Conservation (phyloP, 1,140 invertebrate genomes). For the Lineus longissimus region DNA sequence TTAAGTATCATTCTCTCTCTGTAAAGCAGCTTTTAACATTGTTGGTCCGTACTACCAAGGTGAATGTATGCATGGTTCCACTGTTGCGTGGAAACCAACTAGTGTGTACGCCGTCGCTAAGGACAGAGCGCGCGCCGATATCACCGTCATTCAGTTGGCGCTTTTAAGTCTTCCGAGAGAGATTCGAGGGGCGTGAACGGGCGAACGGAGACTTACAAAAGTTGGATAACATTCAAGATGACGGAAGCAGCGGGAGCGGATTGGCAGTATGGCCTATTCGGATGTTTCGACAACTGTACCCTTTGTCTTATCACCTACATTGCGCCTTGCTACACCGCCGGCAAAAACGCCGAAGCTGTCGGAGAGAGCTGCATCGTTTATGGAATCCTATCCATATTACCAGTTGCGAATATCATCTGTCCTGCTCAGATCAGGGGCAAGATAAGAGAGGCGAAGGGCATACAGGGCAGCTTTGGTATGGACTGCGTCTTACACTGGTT, state of each 20-base stretch:
- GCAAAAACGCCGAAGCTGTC: slow-evolving; percentile 40
- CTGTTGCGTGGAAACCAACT: no score
- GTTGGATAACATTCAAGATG: slow-evolving; percentile 21
- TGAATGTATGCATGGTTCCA: no score
- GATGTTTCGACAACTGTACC: slow-evolving; percentile 38
- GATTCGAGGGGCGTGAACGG: no score
- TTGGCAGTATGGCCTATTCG: slow-evolving; percentile 36
- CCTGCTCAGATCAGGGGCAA: slow-evolving; percentile 22
- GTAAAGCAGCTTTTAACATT: no score
- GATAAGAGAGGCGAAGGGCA: slow-evolving; percentile 29
- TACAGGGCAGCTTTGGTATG: slow-evolving; percentile 26
- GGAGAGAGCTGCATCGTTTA: slow-evolving; percentile 37
- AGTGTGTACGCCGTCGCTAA: no score
- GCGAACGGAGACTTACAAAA: no score
- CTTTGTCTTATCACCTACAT: slow-evolving; percentile 43
- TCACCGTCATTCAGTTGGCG: no score
- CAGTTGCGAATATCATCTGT: slow-evolving; percentile 14
- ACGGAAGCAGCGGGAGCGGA: slow-evolving; percentile 26
- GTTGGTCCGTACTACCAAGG: no score
- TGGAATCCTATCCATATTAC: slow-evolving; percentile 26
- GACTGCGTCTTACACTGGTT: slow-evolving; percentile 31
- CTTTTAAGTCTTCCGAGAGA: no score
- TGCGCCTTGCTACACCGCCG: slow-evolving; percentile 37
- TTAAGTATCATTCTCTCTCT: no score
- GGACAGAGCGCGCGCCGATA: no score